phyloP scores from a whole-genome alignment of 2,113 vertebrate genomes.

The Colius striatus region DNA sequence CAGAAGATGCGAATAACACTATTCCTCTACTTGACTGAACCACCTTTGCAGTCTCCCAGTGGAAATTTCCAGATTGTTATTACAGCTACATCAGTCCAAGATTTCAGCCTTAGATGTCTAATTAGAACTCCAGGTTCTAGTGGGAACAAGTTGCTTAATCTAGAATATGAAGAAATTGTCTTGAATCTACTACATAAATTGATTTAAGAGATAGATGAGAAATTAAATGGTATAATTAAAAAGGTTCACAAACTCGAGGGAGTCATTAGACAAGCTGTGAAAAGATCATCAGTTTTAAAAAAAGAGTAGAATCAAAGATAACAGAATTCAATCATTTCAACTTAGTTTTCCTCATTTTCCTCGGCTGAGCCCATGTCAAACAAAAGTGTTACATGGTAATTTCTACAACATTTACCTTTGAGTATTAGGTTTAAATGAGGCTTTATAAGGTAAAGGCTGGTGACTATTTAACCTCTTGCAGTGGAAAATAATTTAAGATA shows the following conservation, averaged over 20 bases:
- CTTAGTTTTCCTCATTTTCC: conserved; percentile 24
- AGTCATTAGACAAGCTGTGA: conserved; percentile 20
- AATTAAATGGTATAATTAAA: conserved; percentile 26
- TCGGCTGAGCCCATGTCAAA: conserved; percentile 38
- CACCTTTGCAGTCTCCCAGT: neutral
- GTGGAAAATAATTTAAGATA: neutral
- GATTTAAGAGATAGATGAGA: neutral
- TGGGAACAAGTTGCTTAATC: neutral
- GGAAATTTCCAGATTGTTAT: neutral
- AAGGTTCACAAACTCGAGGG: conserved; percentile 30
- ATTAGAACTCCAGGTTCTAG: neutral
- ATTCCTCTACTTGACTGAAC: neutral
- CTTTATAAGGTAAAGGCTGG: conserved; percentile 35
- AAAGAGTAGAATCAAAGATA: conserved; percentile 5
- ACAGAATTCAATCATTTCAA: conserved; percentile 20
- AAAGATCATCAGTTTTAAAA: neutral
- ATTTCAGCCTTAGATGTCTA: neutral
- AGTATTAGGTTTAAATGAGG: conserved; percentile 21
- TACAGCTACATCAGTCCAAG: neutral
- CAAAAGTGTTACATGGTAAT: conserved; percentile 18
- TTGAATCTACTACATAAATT: neutral
- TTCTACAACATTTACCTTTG: neutral
- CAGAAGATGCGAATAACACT: neutral
- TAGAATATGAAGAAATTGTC: neutral
- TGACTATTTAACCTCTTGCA: conserved; percentile 18